phyloP scores from a whole-genome alignment of 2,888 invertebrate genomes.

The Caradrina kadenii region DNA sequence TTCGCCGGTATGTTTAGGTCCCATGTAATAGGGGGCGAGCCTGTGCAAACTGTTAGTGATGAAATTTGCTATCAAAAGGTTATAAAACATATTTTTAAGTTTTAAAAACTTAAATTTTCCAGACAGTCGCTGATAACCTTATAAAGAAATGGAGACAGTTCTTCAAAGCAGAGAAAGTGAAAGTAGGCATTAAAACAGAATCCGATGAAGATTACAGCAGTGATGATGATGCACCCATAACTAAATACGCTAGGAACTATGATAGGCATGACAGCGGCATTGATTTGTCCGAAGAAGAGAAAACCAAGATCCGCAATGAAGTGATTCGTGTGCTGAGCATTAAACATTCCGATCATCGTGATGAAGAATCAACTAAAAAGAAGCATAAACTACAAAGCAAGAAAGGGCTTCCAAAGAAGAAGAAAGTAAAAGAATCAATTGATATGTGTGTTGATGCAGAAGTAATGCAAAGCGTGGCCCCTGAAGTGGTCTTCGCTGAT shows the following conservation, averaged over 20 bases:
- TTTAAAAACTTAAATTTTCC: constrained; percentile 38
- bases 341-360: constrained; percentile 45
- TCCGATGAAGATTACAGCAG: constrained; percentile 66
- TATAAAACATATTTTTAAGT: neutral
- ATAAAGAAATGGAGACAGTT: constrained; percentile 75
- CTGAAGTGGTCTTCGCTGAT: constrained; percentile 81
- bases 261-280: constrained; percentile 69
- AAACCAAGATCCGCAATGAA: constrained; percentile 75
- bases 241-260: constrained; percentile 76
- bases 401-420: constrained; percentile 47
- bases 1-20: too few relatives aligned
- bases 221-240: constrained; percentile 84
- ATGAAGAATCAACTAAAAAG: constrained; percentile 39
- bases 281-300: constrained; percentile 78
- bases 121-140: constrained; percentile 78
- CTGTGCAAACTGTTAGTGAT: too few relatives aligned
- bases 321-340: constrained; percentile 71
- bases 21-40: too few relatives aligned
- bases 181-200: constrained; percentile 5
- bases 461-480: constrained; percentile 43
- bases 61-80: too few relatives aligned
- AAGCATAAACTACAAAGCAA: constrained; percentile 40
- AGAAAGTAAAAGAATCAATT: constrained; percentile 47
- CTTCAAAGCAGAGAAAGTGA: constrained; percentile 69
- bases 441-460: constrained; percentile 14